A percentile compares a stretch with the other conserved stretches of the same genome.
Evolutionary conservation across 2,888 invertebrate genomes (phyloP).

Genomic region (Dryobotodes eremita): DNA sequence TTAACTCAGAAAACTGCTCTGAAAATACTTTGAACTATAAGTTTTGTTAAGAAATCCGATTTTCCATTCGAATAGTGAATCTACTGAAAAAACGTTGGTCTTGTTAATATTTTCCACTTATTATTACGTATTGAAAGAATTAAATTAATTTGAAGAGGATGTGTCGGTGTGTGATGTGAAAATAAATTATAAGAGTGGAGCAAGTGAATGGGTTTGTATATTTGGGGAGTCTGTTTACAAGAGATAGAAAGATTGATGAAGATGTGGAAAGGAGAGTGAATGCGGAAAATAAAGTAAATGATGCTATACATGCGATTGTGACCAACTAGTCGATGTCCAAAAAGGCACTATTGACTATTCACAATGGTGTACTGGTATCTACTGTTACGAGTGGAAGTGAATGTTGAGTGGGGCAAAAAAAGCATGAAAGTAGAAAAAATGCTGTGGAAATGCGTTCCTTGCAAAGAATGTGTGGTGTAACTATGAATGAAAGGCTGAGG

Average conservation of each 20-base stretch:
- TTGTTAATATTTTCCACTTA: background rate
- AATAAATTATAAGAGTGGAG: background rate
- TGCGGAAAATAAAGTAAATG: background rate
- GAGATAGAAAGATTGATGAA: background rate
- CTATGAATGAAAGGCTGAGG: too few species aligned
- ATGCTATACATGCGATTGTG: too few species aligned
- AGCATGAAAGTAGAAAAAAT: too few species aligned
- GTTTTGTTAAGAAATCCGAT: background rate
- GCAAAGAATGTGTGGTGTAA: too few species aligned
- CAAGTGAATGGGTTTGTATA: background rate
- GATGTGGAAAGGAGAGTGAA: background rate
- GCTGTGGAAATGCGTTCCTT: too few species aligned
- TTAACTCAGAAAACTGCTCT: slow-evolving; percentile 19
- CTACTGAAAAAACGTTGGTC: background rate
- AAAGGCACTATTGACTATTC: too few species aligned
- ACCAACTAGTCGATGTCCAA: too few species aligned
- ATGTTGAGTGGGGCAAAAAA: too few species aligned
- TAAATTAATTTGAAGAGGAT: background rate
- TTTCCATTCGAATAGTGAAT: background rate
- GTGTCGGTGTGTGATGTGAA: background rate
- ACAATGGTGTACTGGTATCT: too few species aligned
- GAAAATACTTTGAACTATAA: slow-evolving; percentile 20
- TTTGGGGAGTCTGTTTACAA: background rate
- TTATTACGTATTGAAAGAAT: background rate
- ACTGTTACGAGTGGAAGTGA: too few species aligned